These are phyloP conservation scores for Drosophila quadrilineata DNA, from an alignment of 1,140 invertebrate genomes.

Conservation along the genomic window DNA sequence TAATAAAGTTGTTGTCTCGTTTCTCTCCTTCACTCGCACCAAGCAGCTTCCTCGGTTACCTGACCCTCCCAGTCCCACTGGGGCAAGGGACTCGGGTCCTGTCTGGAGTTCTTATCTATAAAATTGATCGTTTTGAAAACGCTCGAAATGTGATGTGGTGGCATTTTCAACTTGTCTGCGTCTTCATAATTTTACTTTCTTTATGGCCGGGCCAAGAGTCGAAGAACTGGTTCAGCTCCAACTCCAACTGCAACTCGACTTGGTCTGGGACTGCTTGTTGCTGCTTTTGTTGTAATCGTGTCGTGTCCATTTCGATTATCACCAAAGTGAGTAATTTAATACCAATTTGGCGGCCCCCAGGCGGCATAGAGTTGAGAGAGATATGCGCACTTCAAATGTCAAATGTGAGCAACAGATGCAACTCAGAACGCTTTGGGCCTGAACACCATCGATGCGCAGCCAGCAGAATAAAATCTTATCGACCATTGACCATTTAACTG, in stretches of 20 bases:
- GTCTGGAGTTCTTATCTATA: slow-evolving; percentile 72
- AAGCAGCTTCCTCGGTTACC: slow-evolving; percentile 22
- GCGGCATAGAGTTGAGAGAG: slow-evolving; percentile 72
- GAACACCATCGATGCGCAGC: slow-evolving; percentile 15
- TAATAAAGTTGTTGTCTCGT: slow-evolving; percentile 38
- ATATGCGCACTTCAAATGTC: slow-evolving; percentile 77
- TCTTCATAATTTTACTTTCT: slow-evolving; percentile 80
- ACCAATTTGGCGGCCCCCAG: slow-evolving; percentile 63
- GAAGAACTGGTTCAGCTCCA: slow-evolving; percentile 65
- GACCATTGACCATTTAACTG: slow-evolving; percentile 66
- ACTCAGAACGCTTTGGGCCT: slow-evolving; percentile 12
- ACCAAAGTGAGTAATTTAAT: slow-evolving; percentile 81
- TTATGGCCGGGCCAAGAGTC: slow-evolving; percentile 50
- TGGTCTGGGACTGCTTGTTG: slow-evolving; percentile 3
- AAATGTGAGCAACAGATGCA: slow-evolving; percentile 71
- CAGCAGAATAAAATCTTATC: slow-evolving; percentile 73
- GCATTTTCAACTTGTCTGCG: slow-evolving; percentile 81
- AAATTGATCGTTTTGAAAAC: slow-evolving; percentile 81
- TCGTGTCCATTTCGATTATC: slow-evolving; percentile 80
- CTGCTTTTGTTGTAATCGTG: slow-evolving; percentile 68
- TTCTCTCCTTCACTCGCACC: background rate
- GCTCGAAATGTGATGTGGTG: slow-evolving; percentile 81
- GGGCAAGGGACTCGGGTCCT: background rate
- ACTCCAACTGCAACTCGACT: background rate
- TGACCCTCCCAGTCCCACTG: slow-evolving; percentile 6